Conservation (phyloP, 1,140 invertebrate genomes). For the Atta colombica region DNA sequence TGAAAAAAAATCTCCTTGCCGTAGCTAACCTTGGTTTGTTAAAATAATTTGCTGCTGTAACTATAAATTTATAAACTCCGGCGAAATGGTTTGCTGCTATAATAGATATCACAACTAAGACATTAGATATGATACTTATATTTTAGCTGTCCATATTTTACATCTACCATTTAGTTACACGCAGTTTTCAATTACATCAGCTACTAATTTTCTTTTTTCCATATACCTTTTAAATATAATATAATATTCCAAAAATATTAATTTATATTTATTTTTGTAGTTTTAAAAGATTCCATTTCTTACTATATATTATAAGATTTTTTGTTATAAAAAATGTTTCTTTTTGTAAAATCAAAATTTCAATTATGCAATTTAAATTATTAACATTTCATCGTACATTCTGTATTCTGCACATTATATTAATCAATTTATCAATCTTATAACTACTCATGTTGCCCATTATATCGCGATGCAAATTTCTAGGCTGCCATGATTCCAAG, state of each 20-base stretch:
- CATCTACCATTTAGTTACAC: too few species aligned
- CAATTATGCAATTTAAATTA: neutral
- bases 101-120: too few species aligned
- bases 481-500: neutral
- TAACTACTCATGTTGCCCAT: neutral
- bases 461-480: conserved; percentile 1
- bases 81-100: too few species aligned
- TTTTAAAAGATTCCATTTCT: neutral
- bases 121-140: too few species aligned
- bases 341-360: neutral
- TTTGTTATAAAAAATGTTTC: neutral
- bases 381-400: neutral
- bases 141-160: too few species aligned
- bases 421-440: neutral
- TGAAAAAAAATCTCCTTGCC: too few species aligned
- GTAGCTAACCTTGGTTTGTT: too few species aligned
- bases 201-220: too few species aligned
- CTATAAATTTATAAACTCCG: too few species aligned
- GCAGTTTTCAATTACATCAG: too few species aligned
- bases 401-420: neutral
- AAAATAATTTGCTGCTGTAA: too few species aligned
- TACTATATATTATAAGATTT: neutral
- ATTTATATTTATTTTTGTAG: neutral
- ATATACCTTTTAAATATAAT: neutral
- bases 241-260: neutral